Conservation (phyloP, 1,140 invertebrate species). For the Heliconius congener region DNA sequence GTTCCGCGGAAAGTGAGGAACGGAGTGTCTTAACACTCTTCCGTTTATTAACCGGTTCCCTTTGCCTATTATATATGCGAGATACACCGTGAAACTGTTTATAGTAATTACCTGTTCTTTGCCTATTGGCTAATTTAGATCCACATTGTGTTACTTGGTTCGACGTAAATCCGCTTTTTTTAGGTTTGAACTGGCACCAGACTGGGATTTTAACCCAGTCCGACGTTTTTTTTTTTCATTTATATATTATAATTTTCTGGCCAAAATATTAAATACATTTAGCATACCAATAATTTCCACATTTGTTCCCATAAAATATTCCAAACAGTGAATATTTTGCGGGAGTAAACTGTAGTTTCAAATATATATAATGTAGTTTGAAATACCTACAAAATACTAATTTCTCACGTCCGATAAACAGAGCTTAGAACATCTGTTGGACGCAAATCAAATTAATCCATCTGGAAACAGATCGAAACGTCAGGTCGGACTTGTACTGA, state of each 20-base stretch:
- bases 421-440: conserved; percentile 69
- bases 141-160: no score
- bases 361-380: neutral
- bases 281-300: neutral
- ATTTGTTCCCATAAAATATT: neutral
- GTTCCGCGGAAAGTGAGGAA: no score
- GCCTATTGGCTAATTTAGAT: neutral
- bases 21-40: no score
- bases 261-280: no score
- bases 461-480: conserved; percentile 79
- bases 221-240: no score
- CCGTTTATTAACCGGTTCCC: no score
- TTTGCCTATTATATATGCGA: neutral
- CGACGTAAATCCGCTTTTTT: no score
- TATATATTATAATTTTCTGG: no score
- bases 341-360: no score
- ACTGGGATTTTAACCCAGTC: no score
- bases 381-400: conserved; percentile 46
- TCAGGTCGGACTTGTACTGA: conserved; percentile 71
- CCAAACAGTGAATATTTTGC: neutral
- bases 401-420: conserved; percentile 59
- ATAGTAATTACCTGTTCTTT: neutral
- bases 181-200: no score
- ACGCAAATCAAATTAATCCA: conserved; percentile 79
- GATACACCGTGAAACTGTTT: neutral